Evolutionary conservation across 2,113 vertebrate genomes (phyloP).

Genomic region (Hemiprocne comata): DNA sequence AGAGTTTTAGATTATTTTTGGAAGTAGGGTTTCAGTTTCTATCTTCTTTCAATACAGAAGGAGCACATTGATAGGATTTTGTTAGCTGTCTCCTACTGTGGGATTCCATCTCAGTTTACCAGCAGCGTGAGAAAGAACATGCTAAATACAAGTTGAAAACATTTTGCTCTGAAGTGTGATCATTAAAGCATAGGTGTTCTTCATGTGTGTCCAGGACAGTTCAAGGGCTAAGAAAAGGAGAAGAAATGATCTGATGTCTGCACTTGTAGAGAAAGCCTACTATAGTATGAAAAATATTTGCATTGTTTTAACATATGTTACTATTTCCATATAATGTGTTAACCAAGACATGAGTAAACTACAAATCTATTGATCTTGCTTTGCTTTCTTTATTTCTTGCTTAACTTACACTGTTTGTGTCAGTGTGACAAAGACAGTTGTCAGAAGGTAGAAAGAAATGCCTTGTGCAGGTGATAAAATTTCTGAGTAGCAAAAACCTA

Average conservation of each 20-base stretch:
- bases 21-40: neutral
- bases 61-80: neutral
- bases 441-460: neutral
- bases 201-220: neutral
- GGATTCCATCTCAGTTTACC: constrained; percentile 40
- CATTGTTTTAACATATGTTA: neutral
- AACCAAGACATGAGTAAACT: neutral
- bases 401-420: neutral
- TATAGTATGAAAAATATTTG: neutral
- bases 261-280: neutral
- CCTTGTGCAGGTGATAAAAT: neutral
- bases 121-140: neutral
- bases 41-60: neutral
- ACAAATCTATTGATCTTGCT: neutral
- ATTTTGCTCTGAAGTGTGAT: neutral
- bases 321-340: neutral
- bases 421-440: neutral
- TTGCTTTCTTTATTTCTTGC: neutral
- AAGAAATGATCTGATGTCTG: neutral
- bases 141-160: neutral
- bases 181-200: neutral
- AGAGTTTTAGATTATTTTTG: neutral
- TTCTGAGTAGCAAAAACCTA: neutral
- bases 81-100: constrained; percentile 45
- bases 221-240: neutral